phyloP scores from a whole-genome alignment of 2,113 vertebrate species.

The Microcebus ravelobensis region DNA sequence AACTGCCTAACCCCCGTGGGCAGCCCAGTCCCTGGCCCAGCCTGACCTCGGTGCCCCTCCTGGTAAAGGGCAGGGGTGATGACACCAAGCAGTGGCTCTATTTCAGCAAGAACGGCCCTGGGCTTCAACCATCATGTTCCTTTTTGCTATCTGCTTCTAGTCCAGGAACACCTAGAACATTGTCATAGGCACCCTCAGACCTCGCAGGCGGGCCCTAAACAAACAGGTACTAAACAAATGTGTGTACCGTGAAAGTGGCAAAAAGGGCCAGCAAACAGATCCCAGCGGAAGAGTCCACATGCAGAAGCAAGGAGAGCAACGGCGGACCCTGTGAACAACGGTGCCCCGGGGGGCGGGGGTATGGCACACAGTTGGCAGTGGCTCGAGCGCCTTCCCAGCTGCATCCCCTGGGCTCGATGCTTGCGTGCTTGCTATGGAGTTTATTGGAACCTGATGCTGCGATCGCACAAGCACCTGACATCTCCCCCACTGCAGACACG shows the following conservation, averaged over 20 bases:
- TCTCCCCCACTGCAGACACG: fast-evolving
- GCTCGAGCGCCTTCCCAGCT: neutral
- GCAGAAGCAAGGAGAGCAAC: fast-evolving
- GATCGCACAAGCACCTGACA: neutral
- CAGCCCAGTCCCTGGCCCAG: neutral
- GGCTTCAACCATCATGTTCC: neutral
- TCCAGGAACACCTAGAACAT: fast-evolving
- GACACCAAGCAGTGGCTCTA: fast-evolving
- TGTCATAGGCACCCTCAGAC: neutral
- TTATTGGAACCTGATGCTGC: fast-evolving
- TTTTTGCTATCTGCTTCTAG: neutral
- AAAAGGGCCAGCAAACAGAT: neutral
- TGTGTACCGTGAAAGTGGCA: no score
- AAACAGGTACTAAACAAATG: fast-evolving
- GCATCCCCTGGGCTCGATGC: neutral
- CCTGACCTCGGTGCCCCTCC: neutral
- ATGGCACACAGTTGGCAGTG: fast-evolving
- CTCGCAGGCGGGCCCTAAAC: neutral
- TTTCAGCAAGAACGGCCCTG: fast-evolving
- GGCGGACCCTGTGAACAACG: no score
- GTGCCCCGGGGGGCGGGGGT: fast-evolving
- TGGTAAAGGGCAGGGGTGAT: fast-evolving
- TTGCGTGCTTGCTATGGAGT: neutral
- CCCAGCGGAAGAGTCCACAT: fast-evolving
- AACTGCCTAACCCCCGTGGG: fast-evolving